These are phyloP conservation scores for Fukomys damarensis DNA, from an alignment of 2,113 vertebrate genomes.

Conservation along the genomic window DNA sequence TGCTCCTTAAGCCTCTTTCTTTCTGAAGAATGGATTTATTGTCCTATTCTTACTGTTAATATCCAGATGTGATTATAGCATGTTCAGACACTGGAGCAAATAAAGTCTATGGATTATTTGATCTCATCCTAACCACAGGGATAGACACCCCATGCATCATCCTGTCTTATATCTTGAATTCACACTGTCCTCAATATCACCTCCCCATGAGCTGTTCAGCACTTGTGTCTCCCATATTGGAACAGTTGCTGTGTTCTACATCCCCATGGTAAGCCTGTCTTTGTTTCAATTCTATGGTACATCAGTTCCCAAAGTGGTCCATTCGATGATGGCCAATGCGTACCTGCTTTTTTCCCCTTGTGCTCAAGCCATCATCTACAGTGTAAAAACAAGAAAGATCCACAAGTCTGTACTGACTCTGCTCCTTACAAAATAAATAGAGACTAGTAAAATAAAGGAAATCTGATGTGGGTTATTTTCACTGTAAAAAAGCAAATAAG, in stretches of 20 bases:
- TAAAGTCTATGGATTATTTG: constrained; percentile 34
- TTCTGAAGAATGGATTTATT: constrained; percentile 64
- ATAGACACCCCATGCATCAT: constrained; percentile 50
- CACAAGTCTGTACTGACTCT: constrained; percentile 1
- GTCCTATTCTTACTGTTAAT: constrained; percentile 65
- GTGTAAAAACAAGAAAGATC: constrained; percentile 68
- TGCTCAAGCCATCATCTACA: constrained; percentile 76
- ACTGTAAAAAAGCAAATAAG: not conserved
- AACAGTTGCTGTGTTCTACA: constrained; percentile 66
- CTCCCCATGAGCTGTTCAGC: constrained; percentile 57
- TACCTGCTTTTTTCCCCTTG: constrained; percentile 74
- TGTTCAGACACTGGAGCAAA: constrained; percentile 9
- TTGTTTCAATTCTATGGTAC: constrained; percentile 57
- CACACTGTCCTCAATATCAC: constrained; percentile 39
- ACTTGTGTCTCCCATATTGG: constrained; percentile 66
- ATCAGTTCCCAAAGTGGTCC: constrained; percentile 32
- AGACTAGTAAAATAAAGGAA: not conserved
- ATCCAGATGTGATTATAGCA: constrained; percentile 69
- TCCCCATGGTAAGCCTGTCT: constrained; percentile 62
- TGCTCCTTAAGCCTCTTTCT: constrained; percentile 63
- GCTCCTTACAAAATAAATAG: constrained; percentile 41
- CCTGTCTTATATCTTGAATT: constrained; percentile 59
- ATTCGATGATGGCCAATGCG: constrained; percentile 51
- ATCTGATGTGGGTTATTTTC: not conserved
- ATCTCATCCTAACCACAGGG: constrained; percentile 23